Base-by-base conservation (phyloP, 2,888 invertebrate genomes). In the Pristionchus arcanus region DNA sequence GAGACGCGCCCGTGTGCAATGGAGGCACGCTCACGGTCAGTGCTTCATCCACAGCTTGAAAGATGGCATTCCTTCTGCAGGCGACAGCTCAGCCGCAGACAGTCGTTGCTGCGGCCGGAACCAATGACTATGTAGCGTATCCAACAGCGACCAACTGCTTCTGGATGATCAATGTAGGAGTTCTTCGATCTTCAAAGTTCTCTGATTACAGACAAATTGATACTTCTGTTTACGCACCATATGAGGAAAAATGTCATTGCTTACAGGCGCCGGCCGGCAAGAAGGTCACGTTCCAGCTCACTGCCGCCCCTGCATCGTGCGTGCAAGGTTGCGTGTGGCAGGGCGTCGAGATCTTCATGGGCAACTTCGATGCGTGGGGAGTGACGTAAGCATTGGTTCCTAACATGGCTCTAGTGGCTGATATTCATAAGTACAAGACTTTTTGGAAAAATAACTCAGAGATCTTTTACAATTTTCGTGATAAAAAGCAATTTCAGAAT, bases 191-290 rank as follows among this genome's bases (percentile, higher is more conserved):
- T n/a, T 34, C 59, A 59, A 7, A 3, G 7, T 28, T 66, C 28
- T 28, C 4, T n/a, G 2, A 66, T 66, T 66, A 16, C 21, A 5
- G 63, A n/a, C n/a, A n/a, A n/a, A n/a, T n/a, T n/a, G n/a, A n/a
- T n/a, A n/a, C n/a, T n/a, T n/a, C n/a, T n/a, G n/a, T n/a, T n/a
- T n/a, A n/a, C n/a, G n/a, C n/a, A n/a, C n/a, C n/a, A n/a, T n/a
- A n/a, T n/a, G n/a, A n/a, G n/a, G n/a, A n/a, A n/a, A n/a, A n/a
- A n/a, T n/a, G n/a, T 49, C 42, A 49, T 59, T 25, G 2, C 19
- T 42, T 87, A 34, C n/a, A 87, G 87, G 87, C 87, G 16, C 87
- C 87, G 4, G 31, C 87, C 5, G 87, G 87, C 42, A 87, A 87
- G 53, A 87, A 87, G 25, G 71, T 87, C 16, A 42, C 49, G 2